Conservation (phyloP, 2,888 invertebrate species). For the Heliconius sara region DNA sequence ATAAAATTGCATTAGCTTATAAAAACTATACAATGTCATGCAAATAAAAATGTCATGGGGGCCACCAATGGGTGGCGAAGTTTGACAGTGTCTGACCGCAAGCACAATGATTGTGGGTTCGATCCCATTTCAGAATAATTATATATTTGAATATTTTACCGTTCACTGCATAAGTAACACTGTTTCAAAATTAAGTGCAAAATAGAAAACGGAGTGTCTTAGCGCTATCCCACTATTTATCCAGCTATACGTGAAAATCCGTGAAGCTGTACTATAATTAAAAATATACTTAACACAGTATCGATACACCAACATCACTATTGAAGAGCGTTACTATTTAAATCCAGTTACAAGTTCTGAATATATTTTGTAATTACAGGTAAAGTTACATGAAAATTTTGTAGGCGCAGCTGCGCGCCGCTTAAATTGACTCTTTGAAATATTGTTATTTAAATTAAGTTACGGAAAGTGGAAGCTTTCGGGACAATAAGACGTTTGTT, state of each 20-base stretch:
- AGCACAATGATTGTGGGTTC: no score
- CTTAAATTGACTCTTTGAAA: slow-evolving; percentile 64
- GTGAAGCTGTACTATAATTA: neutral
- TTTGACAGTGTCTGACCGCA: no score
- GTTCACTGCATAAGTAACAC: no score
- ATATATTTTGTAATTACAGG: slow-evolving; percentile 83
- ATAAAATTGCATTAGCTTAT: no score
- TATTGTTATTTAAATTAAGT: slow-evolving; percentile 61
- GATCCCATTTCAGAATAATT: no score
- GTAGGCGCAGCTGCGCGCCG: slow-evolving; percentile 67
- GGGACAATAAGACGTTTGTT: slow-evolving; percentile 38
- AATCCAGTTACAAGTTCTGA: slow-evolving; percentile 83
- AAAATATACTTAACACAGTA: neutral
- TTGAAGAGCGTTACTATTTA: slow-evolving; percentile 76
- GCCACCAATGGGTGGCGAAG: no score
- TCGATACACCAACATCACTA: slow-evolving; percentile 49
- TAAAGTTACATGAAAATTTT: slow-evolving; percentile 80
- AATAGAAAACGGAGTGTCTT: no score
- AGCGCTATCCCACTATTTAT: no score
- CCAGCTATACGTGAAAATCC: neutral
- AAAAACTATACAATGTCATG: no score
- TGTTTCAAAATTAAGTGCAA: no score
- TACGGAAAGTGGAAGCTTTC: slow-evolving; percentile 36
- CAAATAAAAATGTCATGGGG: no score
- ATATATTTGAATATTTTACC: no score